Percentiles rank a stretch among this genome's conserved stretches.
Evolutionary conservation across 1,140 invertebrate genomes (phyloP).

Genomic region (Zaprionus vittiger): DNA sequence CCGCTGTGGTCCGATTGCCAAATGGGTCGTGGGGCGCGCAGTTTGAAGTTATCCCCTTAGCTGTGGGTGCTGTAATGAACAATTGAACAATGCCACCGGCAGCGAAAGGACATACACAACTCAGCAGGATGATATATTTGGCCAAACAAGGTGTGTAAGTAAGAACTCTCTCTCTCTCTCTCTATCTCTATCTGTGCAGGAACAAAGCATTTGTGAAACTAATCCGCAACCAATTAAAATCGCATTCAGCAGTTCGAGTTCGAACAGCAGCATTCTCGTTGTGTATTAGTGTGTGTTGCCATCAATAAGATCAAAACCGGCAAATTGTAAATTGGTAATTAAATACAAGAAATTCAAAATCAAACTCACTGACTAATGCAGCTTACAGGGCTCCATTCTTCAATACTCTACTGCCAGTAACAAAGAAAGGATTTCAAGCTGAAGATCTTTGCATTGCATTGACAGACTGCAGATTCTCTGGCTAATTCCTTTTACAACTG

Average conservation of each 20-base stretch:
- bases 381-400: too few relatives aligned
- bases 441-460: too few relatives aligned
- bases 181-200: too few relatives aligned
- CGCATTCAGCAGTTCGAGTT: not conserved
- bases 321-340: not conserved
- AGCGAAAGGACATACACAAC: too few relatives aligned
- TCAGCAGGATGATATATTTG: not conserved
- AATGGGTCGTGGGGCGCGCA: not conserved
- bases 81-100: too few relatives aligned
- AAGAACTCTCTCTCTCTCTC: not conserved
- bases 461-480: too few relatives aligned
- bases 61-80: too few relatives aligned
- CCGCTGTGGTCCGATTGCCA: not conserved
- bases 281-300: not conserved
- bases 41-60: too few relatives aligned
- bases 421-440: not conserved
- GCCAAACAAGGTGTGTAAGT: not conserved
- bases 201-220: not conserved
- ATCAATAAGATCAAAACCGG: not conserved
- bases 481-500: too few relatives aligned
- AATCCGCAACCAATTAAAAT: constrained; percentile 1
- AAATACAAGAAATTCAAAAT: not conserved
- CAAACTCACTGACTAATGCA: too few relatives aligned
- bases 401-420: not conserved
- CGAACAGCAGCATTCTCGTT: not conserved